Evolutionary conservation across 2,113 vertebrate genomes (phyloP).

Genomic region (Capricornis sumatraensis): DNA sequence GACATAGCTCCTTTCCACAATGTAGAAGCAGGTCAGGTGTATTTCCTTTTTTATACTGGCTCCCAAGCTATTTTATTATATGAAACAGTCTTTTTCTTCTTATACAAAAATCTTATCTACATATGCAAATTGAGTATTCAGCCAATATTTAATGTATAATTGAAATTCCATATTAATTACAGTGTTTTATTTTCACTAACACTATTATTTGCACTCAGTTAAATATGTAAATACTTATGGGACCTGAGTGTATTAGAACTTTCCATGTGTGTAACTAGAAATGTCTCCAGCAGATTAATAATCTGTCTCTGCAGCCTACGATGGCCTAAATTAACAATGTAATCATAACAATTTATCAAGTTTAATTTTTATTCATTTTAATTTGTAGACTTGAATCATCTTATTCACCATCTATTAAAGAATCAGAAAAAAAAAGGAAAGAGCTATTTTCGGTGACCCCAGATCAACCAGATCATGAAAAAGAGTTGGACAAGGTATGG

Average conservation of each 20-base stretch:
- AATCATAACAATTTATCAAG: neutral
- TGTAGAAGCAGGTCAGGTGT: neutral
- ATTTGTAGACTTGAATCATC: slow-evolving; percentile 71
- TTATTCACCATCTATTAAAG: slow-evolving; percentile 64
- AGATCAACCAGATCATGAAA: slow-evolving; percentile 60
- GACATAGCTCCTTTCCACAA: neutral
- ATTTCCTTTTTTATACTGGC: neutral
- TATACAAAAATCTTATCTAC: neutral
- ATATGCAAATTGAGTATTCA: neutral
- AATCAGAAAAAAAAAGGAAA: slow-evolving; percentile 72
- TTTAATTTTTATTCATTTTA: slow-evolving; percentile 39
- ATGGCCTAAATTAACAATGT: neutral
- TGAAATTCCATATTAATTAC: slow-evolving; percentile 32
- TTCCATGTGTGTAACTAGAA: neutral
- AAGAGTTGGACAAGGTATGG: slow-evolving; percentile 77
- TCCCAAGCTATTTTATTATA: neutral
- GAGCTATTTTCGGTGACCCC: slow-evolving; percentile 54
- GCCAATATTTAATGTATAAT: slow-evolving; percentile 13
- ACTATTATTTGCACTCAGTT: neutral
- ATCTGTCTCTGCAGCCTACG: neutral
- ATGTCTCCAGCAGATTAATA: slow-evolving; percentile 10
- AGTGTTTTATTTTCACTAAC: neutral
- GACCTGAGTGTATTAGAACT: slow-evolving; percentile 22
- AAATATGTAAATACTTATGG: slow-evolving; percentile 1
- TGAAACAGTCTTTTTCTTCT: neutral